These are phyloP conservation scores for Heliconius hortense DNA, from an alignment of 2,888 invertebrate genomes.

Conservation along the genomic window DNA sequence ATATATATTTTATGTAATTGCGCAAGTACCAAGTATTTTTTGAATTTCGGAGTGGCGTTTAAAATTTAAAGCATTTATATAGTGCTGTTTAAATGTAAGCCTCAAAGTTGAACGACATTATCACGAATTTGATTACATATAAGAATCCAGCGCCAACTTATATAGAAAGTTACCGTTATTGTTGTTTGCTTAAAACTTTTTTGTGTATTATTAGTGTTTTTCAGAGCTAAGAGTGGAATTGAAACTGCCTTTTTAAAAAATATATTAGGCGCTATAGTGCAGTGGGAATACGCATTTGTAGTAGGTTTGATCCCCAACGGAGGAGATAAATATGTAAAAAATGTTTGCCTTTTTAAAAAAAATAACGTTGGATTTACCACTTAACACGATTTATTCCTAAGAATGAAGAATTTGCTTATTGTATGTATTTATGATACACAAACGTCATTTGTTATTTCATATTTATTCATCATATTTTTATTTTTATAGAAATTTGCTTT, in stretches of 20 bases:
- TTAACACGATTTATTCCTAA: background rate
- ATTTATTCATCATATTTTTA: too few relatives aligned
- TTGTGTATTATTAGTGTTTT: constrained; percentile 16
- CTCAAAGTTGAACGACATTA: constrained; percentile 27
- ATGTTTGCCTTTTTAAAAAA: background rate
- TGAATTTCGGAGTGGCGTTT: background rate
- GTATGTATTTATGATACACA: too few relatives aligned
- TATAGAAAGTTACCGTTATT: constrained; percentile 31
- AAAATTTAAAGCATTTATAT: constrained; percentile 2
- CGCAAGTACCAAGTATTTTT: background rate
- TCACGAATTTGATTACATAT: constrained; percentile 24
- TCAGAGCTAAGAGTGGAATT: constrained; percentile 13
- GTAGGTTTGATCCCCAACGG: background rate
- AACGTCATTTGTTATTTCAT: background rate
- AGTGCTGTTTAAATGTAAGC: constrained; percentile 18
- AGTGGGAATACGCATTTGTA: background rate
- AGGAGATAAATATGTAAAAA: too few relatives aligned
- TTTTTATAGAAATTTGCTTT: background rate
- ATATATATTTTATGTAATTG: background rate
- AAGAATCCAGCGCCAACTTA: constrained; percentile 7
- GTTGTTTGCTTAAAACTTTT: constrained; percentile 25
- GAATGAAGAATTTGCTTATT: background rate
- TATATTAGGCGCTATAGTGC: background rate
- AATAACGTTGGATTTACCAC: background rate
- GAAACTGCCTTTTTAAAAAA: constrained; percentile 3